Conservation (phyloP, 2,888 invertebrate species). For the Xanthia icteritia region DNA sequence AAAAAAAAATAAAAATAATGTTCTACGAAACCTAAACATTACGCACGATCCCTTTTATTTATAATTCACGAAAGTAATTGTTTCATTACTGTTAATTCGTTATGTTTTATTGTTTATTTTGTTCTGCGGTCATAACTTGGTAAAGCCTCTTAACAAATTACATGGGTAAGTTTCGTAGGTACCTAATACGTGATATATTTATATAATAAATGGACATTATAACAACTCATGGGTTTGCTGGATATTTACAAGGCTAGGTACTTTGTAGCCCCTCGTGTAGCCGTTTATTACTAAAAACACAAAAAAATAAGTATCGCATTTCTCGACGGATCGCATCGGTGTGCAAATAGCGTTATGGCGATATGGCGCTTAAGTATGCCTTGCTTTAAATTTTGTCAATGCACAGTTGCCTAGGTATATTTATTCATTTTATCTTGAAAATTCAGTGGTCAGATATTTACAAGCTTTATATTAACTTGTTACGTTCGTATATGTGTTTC, state of each 20-base stretch:
- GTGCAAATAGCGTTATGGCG: not conserved
- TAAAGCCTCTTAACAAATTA: conserved; percentile 26
- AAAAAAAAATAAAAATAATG: conserved; percentile 1
- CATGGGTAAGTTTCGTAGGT: not conserved
- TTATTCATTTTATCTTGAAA: not conserved
- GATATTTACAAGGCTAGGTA: not conserved
- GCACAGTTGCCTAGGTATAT: not conserved
- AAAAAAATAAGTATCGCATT: not conserved
- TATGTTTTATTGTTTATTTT: conserved; percentile 24
- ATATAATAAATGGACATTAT: not conserved
- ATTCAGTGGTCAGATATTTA: not conserved
- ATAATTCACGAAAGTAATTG: conserved; percentile 36
- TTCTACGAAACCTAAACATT: not conserved
- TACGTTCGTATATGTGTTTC: no score
- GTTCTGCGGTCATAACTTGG: conserved; percentile 12
- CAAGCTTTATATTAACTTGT: no score
- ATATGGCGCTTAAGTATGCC: not conserved
- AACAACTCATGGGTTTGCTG: not conserved
- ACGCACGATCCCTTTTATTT: conserved; percentile 16
- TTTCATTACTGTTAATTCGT: conserved; percentile 27
- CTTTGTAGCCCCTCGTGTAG: not conserved
- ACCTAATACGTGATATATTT: not conserved
- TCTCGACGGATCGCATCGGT: no score
- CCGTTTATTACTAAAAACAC: not conserved
- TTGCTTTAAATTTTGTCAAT: not conserved